Percentiles rank a stretch among this genome's conserved stretches.
These are phyloP conservation scores for Micromussa lordhowensis DNA, from an alignment of 92 coral and sea anemone genomes.

Conservation along the genomic window DNA sequence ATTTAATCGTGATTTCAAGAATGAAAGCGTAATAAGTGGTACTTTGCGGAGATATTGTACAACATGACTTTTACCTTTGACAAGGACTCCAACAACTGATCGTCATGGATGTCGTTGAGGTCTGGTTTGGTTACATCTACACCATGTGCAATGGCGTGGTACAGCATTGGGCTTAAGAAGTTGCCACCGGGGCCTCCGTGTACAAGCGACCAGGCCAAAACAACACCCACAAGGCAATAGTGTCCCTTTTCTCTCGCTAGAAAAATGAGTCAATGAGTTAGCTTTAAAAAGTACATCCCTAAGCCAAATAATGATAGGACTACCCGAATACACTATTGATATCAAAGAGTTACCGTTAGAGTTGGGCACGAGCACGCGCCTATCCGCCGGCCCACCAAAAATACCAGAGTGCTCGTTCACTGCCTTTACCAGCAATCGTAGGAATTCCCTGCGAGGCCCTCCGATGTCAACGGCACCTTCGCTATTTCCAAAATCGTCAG, in stretches of 20 bases:
- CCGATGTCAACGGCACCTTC: constrained; percentile 68
- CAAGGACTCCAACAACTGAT: no score
- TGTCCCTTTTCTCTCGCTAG: constrained; percentile 52
- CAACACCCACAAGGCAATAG: constrained; percentile 44
- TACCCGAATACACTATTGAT: neutral
- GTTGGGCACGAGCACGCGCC: constrained; percentile 59
- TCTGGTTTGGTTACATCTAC: no score
- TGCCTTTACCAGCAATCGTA: constrained; percentile 63
- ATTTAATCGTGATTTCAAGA: no score
- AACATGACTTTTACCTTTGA: no score
- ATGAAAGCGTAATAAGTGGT: no score
- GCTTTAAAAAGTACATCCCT: no score
- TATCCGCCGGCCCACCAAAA: constrained; percentile 33
- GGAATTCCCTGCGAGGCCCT: constrained; percentile 67
- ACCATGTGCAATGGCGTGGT: constrained; percentile 48
- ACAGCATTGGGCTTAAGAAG: constrained; percentile 47
- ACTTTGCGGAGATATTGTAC: no score
- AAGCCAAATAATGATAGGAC: no score
- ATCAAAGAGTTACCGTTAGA: constrained; percentile 34
- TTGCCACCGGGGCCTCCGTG: constrained; percentile 64
- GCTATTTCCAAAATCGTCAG: constrained; percentile 62
- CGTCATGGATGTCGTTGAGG: no score
- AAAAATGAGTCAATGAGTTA: no score
- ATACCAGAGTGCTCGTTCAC: constrained; percentile 65
- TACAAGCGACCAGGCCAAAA: constrained; percentile 50